Percentiles rank a stretch among this genome's conserved stretches.
Conservation (phyloP, 2,888 invertebrate genomes). For the Orchesellides sinensis region DNA sequence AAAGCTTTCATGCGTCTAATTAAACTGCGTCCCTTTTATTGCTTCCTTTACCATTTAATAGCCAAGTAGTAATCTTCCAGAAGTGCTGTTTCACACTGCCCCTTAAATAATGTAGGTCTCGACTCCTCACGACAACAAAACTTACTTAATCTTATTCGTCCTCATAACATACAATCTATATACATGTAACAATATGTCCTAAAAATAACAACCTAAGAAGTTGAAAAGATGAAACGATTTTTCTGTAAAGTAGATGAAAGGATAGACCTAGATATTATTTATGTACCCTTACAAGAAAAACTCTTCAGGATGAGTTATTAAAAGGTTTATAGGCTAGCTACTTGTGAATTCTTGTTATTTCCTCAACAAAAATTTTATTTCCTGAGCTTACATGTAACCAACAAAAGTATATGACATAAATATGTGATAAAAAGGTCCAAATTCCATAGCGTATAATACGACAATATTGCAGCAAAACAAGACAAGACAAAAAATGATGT, state of each 20-base stretch:
- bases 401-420: neutral
- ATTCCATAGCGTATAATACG: constrained; percentile 2
- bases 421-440: constrained; percentile 7
- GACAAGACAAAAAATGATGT: constrained; percentile 26
- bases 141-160: neutral
- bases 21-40: neutral
- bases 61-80: too few relatives aligned
- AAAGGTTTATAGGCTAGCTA: neutral
- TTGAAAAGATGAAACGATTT: too few relatives aligned
- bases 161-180: neutral
- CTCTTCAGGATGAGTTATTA: neutral
- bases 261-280: too few relatives aligned
- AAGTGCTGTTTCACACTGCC: neutral
- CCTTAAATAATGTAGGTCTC: neutral
- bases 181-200: too few relatives aligned
- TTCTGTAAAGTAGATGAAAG: too few relatives aligned
- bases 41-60: neutral
- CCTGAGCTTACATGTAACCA: neutral
- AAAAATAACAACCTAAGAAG: too few relatives aligned
- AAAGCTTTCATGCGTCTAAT: neutral
- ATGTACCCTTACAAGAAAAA: neutral
- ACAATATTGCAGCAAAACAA: constrained; percentile 18
- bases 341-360: neutral
- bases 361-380: neutral
- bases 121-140: too few relatives aligned